Evolutionary conservation across 2,113 vertebrate genomes (phyloP), one percentile per base, ranked within the genome.

Genomic region (Dicaeum eximium): DNA sequence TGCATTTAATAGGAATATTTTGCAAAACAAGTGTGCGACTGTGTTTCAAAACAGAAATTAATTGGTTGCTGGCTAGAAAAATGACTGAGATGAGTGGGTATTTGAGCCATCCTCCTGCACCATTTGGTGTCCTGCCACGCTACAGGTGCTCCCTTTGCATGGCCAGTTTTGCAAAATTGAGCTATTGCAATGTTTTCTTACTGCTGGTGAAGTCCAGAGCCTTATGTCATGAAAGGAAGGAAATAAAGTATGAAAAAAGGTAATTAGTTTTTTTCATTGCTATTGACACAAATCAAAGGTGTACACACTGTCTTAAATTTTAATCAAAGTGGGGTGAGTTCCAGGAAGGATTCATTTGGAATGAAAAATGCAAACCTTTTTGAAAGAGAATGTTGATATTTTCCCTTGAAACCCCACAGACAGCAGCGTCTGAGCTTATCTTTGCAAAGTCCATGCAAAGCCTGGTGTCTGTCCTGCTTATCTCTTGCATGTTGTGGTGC

Each of bases 11-110:
- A 62, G 80, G 79, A 91, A 77, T 87, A 73, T 72, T 90, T 85
- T 95, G 81, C 92, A 89, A 94, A 97, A 94, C 86, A 93, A 95
- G 67, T 45, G 37, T 71, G 70, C 45, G 88, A 51, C n/a, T 79
- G 8, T 58, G 48, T 64, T 95, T 96, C 70, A 73, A 66, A 93
- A 89, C 80, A 65, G 4, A 64, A 92, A 93, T 93, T 92, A 93
- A 86, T 95, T 87, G 85, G 38, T 64, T 64, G 15, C 66, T 85
- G 83, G 47, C 60, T 67, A 20, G 79, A 62, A 80, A 67, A 92
- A 62, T 38, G 20, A 33, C 42, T 58, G 60, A 70, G 40, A 35
- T 54, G 40, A 78, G 58, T 35, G 86, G 25, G 31, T 30, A 28
- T 66, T 62, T 54, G 70, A 75, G 30, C 61, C 61, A 47, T 79